Evolutionary conservation across 2,888 invertebrate species (phyloP), one percentile per base, ranked within the genome.

Genomic region (Eudemis profundana): DNA sequence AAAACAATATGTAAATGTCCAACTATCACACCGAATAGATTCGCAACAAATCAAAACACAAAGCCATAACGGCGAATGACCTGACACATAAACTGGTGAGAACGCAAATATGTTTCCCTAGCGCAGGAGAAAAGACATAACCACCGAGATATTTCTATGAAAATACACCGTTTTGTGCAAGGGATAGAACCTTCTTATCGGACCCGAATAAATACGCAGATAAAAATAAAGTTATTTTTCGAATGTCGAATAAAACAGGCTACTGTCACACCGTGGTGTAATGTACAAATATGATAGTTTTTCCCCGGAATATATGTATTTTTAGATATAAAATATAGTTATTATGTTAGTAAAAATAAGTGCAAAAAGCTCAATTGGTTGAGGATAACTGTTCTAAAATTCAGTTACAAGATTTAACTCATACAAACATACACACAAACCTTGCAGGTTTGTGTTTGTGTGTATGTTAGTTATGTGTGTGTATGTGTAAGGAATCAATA

Each of bases 161-260:
- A 17, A 4, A 29, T 44, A 44, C 4, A 29, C 3, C 29, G 70
- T 80, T 83, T 84, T 78, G 71, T 77, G 8, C 8, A 33, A 76
- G 78, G 72, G 27, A n/a, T 19, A n/a, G 75, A 75, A 84, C 81
- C 83, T 81, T 78, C 83, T 85, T 89, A 89, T 87, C 89, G 76
- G 79, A 77, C 76, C 75, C 78, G 78, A 85, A 89, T 89, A 89
- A 86, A 90, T 87, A 88, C 75, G 76, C 78, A 79, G 86, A 90
- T 89, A 90, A 89, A 87, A 89, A 86, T 84, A 86, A 86, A 87
- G 81, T 86, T 89, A 86, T 89, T 89, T 87, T 85, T 87, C 82
- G 80, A 86, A 85, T 79, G 81, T 85, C 84, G 85, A 86, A 86
- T 83, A 81, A 76, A 76, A 79, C 54, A 4, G 73, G 68, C 53